phyloP scores from a whole-genome alignment of 1,140 invertebrate genomes.

The Drosophila ananassae region DNA sequence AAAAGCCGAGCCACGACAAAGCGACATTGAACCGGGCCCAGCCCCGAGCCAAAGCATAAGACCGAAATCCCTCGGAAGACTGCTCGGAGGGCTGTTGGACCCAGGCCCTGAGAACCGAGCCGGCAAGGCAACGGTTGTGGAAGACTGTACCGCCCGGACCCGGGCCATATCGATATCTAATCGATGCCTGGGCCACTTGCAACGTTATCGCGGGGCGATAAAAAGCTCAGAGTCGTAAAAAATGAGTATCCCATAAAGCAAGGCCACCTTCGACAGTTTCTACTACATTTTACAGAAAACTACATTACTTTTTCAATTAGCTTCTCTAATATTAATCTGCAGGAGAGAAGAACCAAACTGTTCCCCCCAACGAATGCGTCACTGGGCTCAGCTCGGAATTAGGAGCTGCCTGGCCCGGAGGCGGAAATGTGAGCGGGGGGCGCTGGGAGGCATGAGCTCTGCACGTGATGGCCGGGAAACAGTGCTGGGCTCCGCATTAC shows the following conservation, averaged over 20 bases:
- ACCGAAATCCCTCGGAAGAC: too few species aligned
- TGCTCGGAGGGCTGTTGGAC: too few species aligned
- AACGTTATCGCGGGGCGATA: conserved; percentile 35
- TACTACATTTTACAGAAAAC: too few species aligned
- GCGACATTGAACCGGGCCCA: too few species aligned
- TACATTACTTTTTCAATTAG: too few species aligned
- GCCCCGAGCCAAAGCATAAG: not conserved
- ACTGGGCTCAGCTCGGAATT: conserved; percentile 24
- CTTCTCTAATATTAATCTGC: too few species aligned
- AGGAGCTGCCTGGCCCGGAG: conserved; percentile 18
- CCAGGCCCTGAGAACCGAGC: conserved; percentile 3
- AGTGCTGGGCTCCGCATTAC: not conserved
- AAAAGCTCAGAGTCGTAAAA: conserved; percentile 2
- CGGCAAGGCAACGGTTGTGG: conserved; percentile 11
- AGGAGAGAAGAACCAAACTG: too few species aligned
- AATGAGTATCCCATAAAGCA: not conserved
- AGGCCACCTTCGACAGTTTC: too few species aligned
- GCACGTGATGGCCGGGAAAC: not conserved
- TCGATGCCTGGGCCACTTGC: conserved; percentile 40
- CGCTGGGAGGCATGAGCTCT: not conserved
- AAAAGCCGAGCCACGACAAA: too few species aligned
- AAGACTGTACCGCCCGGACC: conserved; percentile 19
- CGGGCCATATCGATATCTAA: conserved; percentile 24
- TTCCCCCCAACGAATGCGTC: conserved; percentile 12
- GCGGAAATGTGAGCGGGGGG: not conserved